Evolutionary conservation across 2,113 vertebrate genomes (phyloP), one percentile per base, ranked within the genome.

Genomic region (Perca flavescens): DNA sequence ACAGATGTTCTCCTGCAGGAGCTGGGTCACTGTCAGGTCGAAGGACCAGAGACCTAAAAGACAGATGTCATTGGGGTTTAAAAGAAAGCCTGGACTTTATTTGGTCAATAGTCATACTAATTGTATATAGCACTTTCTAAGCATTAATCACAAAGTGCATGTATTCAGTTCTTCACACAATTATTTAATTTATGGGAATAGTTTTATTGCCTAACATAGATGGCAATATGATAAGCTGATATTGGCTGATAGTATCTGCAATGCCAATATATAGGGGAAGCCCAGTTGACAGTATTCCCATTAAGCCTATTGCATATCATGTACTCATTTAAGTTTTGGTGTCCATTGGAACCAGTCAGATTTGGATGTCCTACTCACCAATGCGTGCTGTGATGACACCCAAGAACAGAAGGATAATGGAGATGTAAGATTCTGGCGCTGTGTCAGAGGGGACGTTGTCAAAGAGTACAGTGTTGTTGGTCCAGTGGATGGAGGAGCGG

Each of bases 381-480:
- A 95, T 93, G 80, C 95, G 95, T 34, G 95, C 96, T 49, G 95
- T 93, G 86, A 96, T 96, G 88, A 96, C 94, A 1, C 95, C 96
- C 49, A 93, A 84, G 89, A 97, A 96, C 72, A 97, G 90, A 82
- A 97, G 89, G 81, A 94, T 95, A 68, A 96, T 95, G 77, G 95
- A 96, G 80, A 93, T 80, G 25, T 95, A 96, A 52, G 95, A 96
- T 36, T 96, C 94, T 0, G 95, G 95, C 1, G 86, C 83, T 11
- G 89, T 83, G 5, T 89, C 91, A 2, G 92, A 87, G 19, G 94
- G 95, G 28, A 94, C 83, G 16, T 95, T 95, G 52, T 96, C 94
- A 84, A 95, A 95, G 47, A 96, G 91, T 79, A 95, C 93, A 1
- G 94, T 97, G 87, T 94, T 96, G 86, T 96, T 96, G 91, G 96